These are phyloP conservation scores for Ormia ochracea DNA, from an alignment of 2,888 invertebrate genomes.

Conservation along the genomic window DNA sequence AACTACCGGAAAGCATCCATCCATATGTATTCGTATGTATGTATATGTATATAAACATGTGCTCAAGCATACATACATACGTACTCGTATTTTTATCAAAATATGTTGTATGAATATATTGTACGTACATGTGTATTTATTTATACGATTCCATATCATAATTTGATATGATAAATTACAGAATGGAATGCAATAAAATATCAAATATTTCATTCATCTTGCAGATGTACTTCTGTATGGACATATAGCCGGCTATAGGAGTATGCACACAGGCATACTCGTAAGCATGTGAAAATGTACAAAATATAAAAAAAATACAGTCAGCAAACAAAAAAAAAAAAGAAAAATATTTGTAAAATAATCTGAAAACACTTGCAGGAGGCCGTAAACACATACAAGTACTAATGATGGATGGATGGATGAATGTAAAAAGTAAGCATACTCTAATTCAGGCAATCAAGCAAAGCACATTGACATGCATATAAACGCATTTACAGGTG, in stretches of 20 bases:
- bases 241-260: no score
- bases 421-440: background rate
- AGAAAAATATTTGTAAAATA: slow-evolving; percentile 28
- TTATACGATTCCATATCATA: slow-evolving; percentile 22
- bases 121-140: background rate
- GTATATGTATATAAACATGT: no score
- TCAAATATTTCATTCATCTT: slow-evolving; percentile 51
- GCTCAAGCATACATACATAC: background rate
- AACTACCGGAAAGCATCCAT: no score
- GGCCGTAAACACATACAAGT: slow-evolving; percentile 41
- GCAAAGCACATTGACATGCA: background rate
- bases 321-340: slow-evolving; percentile 4
- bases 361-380: slow-evolving; percentile 55
- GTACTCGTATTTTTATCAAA: background rate
- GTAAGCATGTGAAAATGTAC: slow-evolving; percentile 17
- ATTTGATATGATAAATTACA: slow-evolving; percentile 51
- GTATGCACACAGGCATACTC: background rate
- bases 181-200: slow-evolving; percentile 50
- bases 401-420: slow-evolving; percentile 23
- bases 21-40: no score
- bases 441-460: background rate
- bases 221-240: background rate
- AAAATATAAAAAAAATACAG: slow-evolving; percentile 4
- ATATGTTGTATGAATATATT: background rate
- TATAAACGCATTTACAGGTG: background rate